These are phyloP conservation scores for Drosophila limbata DNA, from an alignment of 2,888 invertebrate genomes.

Conservation along the genomic window DNA sequence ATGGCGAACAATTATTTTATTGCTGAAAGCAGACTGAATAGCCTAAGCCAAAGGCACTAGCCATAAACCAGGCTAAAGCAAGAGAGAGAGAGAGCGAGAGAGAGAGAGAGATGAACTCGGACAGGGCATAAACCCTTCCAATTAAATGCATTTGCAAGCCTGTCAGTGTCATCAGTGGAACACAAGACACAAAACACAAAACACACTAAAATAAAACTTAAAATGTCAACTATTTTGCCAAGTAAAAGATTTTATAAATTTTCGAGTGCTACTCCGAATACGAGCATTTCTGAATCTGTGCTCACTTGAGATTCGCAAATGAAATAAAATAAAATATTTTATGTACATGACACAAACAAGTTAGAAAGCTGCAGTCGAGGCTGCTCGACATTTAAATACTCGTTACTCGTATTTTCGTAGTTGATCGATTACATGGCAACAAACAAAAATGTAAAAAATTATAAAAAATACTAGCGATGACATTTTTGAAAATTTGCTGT, in stretches of 20 bases:
- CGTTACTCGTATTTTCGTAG: neutral
- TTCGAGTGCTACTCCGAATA: conserved; percentile 26
- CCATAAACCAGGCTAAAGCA: conserved; percentile 11
- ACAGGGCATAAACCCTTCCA: conserved; percentile 53
- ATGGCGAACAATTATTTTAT: conserved; percentile 43
- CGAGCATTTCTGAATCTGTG: conserved; percentile 21
- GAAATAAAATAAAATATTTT: conserved; percentile 75
- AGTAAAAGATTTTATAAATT: conserved; percentile 44
- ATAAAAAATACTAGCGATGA: no score
- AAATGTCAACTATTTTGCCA: conserved; percentile 74
- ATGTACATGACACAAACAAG: conserved; percentile 52
- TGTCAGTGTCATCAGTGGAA: conserved; percentile 71
- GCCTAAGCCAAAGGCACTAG: conserved; percentile 33
- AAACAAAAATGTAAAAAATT: no score
- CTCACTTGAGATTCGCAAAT: conserved; percentile 71
- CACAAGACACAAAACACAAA: conserved; percentile 25
- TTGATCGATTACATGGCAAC: no score
- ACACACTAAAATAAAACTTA: conserved; percentile 55
- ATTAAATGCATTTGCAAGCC: conserved; percentile 78
- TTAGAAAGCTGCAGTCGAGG: neutral
- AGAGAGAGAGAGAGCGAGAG: neutral
- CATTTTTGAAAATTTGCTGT: no score
- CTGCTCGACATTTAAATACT: neutral
- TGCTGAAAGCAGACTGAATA: conserved; percentile 21
- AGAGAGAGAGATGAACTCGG: neutral